These are phyloP conservation scores for Trematocara marginatum DNA, from an alignment of 2,113 vertebrate genomes.

Conservation along the genomic window DNA sequence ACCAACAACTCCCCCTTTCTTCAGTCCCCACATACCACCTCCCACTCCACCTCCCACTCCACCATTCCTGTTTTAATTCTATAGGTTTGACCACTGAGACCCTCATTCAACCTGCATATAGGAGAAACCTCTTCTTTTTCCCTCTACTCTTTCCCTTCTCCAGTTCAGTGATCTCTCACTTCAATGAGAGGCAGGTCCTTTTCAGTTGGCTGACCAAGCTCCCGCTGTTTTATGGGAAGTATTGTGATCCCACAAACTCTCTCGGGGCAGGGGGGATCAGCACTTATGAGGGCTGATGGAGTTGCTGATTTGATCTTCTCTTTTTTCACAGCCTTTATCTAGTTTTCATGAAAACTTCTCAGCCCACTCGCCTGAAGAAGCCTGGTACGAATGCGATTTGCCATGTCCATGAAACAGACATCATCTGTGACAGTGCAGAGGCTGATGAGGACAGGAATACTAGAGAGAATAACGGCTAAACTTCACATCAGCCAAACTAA, in stretches of 20 bases:
- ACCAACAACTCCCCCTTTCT: conserved; percentile 39
- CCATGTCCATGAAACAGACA: conserved; percentile 43
- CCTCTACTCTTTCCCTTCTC: conserved; percentile 27
- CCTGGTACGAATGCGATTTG: conserved; percentile 29
- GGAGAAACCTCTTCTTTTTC: conserved; percentile 28
- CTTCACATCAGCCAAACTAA: conserved; percentile 28
- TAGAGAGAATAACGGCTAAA: conserved; percentile 15
- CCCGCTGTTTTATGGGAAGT: conserved; percentile 69
- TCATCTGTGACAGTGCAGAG: conserved; percentile 41
- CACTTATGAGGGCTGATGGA: conserved; percentile 56
- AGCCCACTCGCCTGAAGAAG: conserved; percentile 32
- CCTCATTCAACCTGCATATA: conserved; percentile 58
- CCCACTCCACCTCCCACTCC: conserved; percentile 53
- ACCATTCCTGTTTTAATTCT: conserved; percentile 42
- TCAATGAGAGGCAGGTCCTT: conserved; percentile 48
- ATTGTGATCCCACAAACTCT: conserved; percentile 64
- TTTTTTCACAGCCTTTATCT: conserved; percentile 54
- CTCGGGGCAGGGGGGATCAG: conserved; percentile 30
- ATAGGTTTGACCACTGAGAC: conserved; percentile 57
- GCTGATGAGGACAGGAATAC: conserved; percentile 41
- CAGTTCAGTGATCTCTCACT: conserved; percentile 30
- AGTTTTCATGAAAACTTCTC: conserved; percentile 62
- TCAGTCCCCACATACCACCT: conserved; percentile 48
- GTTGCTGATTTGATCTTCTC: conserved; percentile 64
- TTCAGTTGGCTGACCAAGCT: conserved; percentile 52